Conservation (phyloP, 2,888 invertebrate genomes). For the Eulithis prunata region DNA sequence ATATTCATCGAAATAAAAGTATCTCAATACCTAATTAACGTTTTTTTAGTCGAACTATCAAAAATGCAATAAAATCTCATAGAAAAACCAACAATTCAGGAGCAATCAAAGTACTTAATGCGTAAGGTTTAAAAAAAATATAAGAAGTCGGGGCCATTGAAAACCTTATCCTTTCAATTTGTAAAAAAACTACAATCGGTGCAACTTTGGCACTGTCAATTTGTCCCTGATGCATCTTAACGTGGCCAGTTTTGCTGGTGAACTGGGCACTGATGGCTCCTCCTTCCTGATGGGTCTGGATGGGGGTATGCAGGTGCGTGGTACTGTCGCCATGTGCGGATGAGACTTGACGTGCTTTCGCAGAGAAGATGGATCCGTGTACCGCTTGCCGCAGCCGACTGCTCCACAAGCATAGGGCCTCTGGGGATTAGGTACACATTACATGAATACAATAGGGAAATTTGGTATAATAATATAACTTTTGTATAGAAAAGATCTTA, state of each 20-base stretch:
- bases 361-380: slow-evolving; percentile 97
- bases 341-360: slow-evolving; percentile 97
- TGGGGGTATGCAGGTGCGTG: slow-evolving; percentile 70
- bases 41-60: too few species aligned
- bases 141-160: too few species aligned
- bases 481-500: background rate
- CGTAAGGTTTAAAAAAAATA: too few species aligned
- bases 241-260: slow-evolving; percentile 75
- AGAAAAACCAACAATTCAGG: too few species aligned
- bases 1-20: too few species aligned
- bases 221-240: slow-evolving; percentile 75
- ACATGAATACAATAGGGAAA: background rate
- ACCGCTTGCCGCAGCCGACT: slow-evolving; percentile 93
- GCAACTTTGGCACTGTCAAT: slow-evolving; percentile 70
- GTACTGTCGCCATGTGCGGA: slow-evolving; percentile 71
- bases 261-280: slow-evolving; percentile 73
- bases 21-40: too few species aligned
- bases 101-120: too few species aligned
- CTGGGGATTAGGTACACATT: slow-evolving; percentile 77
- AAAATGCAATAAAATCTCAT: too few species aligned
- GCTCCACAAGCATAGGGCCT: slow-evolving; percentile 97
- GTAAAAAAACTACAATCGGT: slow-evolving; percentile 53
- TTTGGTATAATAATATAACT: too few species aligned
- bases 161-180: too few species aligned
- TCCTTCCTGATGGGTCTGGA: slow-evolving; percentile 62